Percentiles rank a stretch among this genome's conserved stretches.
Evolutionary conservation across 2,113 vertebrate genomes (phyloP).

Genomic region (Tor tambroides): DNA sequence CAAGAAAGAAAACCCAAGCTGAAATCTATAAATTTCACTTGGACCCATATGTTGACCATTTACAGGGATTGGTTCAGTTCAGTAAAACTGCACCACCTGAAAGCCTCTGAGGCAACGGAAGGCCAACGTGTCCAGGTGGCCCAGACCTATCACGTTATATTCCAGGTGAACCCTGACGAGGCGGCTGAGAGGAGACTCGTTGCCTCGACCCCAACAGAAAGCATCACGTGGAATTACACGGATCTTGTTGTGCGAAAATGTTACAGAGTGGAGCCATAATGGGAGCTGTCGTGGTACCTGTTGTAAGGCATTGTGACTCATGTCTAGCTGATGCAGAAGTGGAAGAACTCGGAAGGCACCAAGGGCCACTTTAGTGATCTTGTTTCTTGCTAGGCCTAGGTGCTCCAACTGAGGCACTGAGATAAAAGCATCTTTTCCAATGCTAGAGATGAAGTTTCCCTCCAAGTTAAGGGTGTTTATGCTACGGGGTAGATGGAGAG

Average conservation of each 20-base stretch:
- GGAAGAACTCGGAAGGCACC: constrained; percentile 63
- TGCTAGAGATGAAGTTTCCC: constrained; percentile 67
- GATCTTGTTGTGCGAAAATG: constrained; percentile 69
- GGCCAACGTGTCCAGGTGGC: constrained; percentile 55
- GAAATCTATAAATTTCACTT: background rate
- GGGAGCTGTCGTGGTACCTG: constrained; percentile 72
- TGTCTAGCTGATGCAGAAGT: constrained; percentile 66
- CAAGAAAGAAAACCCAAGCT: background rate
- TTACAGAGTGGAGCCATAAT: constrained; percentile 54
- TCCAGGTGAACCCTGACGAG: constrained; percentile 67
- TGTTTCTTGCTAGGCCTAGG: constrained; percentile 71
- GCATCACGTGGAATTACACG: constrained; percentile 61
- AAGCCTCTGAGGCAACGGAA: constrained; percentile 70
- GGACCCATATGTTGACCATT: background rate
- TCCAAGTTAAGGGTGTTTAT: constrained; percentile 75
- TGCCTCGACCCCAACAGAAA: constrained; percentile 65
- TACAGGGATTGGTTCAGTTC: constrained; percentile 38
- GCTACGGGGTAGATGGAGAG: constrained; percentile 66
- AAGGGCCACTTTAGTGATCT: constrained; percentile 61
- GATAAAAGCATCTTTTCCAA: constrained; percentile 67
- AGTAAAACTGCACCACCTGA: constrained; percentile 72
- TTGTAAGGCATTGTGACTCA: constrained; percentile 64
- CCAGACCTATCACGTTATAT: constrained; percentile 70
- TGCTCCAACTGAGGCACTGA: constrained; percentile 69
- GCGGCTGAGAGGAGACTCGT: constrained; percentile 54